phyloP scores from a whole-genome alignment of 2,888 invertebrate species.

The Ariolimax columbianus region DNA sequence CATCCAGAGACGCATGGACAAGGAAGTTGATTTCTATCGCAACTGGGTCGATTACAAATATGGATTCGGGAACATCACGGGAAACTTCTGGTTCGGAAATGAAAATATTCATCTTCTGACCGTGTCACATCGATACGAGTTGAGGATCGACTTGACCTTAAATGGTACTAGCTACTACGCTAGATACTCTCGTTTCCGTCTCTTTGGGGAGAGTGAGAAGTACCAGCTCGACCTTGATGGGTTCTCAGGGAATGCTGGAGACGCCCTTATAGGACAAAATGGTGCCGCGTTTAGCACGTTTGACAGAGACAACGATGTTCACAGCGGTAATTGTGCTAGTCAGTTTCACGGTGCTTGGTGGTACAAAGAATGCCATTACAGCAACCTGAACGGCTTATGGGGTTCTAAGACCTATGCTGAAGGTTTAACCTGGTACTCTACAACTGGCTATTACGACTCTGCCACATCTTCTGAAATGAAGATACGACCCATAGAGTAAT shows the following conservation, averaged over 20 bases:
- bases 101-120: constrained; percentile 34
- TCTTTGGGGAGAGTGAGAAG: constrained; percentile 66
- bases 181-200: constrained; percentile 22
- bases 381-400: neutral
- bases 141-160: constrained; percentile 25
- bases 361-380: neutral
- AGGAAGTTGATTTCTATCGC: constrained; percentile 25
- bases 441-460: neutral
- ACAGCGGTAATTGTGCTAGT: constrained; percentile 16
- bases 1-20: constrained; percentile 13
- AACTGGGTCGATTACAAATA: constrained; percentile 33
- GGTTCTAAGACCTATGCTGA: neutral
- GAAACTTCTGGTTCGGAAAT: constrained; percentile 36
- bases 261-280: constrained; percentile 74
- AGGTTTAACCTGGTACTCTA: neutral
- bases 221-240: constrained; percentile 70
- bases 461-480: neutral
- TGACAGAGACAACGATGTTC: constrained; percentile 76
- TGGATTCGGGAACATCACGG: constrained; percentile 31
- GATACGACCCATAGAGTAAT: too few species aligned
- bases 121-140: neutral
- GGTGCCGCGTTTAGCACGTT: constrained; percentile 75
- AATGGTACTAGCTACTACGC: neutral
- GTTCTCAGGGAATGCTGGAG: constrained; percentile 72
- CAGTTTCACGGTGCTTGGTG: neutral